phyloP scores from a whole-genome alignment of 2,888 invertebrate species.

The Drosophila antonietae region DNA sequence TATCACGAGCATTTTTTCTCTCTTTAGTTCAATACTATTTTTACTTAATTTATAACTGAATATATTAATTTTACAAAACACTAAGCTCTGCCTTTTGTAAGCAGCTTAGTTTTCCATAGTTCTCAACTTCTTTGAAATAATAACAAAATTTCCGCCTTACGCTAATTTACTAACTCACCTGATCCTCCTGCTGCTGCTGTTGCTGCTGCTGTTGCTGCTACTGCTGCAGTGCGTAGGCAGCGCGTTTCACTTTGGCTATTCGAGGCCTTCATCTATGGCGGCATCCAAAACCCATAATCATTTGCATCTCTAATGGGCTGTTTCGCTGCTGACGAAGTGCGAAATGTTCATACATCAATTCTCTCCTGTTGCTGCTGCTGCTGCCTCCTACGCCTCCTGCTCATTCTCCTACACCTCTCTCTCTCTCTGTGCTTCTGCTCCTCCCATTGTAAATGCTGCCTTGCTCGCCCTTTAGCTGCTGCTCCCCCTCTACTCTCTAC shows the following conservation, averaged over 20 bases:
- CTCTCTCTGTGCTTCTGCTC: not conserved
- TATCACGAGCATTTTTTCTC: not conserved
- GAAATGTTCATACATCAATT: conserved; percentile 68
- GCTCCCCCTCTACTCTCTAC: not conserved
- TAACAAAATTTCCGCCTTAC: not conserved
- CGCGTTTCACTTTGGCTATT: not conserved
- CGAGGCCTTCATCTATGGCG: conserved; percentile 20
- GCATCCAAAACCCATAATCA: conserved; percentile 72
- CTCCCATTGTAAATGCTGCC: not conserved
- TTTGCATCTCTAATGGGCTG: conserved; percentile 74
- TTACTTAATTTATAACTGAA: no score
- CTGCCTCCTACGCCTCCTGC: not conserved
- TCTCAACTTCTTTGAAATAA: not conserved
- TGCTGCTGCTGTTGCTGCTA: conserved; percentile 23
- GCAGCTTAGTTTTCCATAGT: not conserved
- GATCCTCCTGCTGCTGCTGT: conserved; percentile 31
- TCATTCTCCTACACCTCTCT: no score
- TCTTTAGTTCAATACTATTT: no score
- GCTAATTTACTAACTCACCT: conserved; percentile 16
- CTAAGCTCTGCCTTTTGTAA: not conserved
- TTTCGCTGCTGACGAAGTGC: conserved; percentile 36
- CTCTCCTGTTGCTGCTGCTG: not conserved
- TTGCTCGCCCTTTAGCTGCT: not conserved
- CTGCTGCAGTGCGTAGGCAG: conserved; percentile 24
- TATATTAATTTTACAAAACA: not conserved